Evolutionary conservation across 2,113 vertebrate genomes (phyloP), one percentile per base, ranked within the genome.

Genomic region (Brevimyrus niger): DNA sequence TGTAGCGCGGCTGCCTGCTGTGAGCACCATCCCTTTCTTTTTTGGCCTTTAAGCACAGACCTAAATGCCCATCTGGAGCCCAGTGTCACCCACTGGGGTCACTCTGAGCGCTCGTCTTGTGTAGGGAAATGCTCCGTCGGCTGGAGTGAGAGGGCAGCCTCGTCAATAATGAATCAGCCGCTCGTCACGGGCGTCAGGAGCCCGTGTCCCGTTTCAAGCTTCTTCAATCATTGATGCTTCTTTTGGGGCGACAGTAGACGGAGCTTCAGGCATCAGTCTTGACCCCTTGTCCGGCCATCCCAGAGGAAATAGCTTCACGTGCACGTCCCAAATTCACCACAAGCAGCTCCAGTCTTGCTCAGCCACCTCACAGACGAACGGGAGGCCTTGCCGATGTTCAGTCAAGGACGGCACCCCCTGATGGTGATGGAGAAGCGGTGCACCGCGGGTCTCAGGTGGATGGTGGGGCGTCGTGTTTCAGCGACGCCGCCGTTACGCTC

Each of bases 111-210:
- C 82, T 47, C 23, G 1, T 46, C 44, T 42, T 46, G 38, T 83
- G 35, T 83, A 23, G 17, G 19, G 82, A 47, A 44, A 47, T 15
- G 10, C 83, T 48, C 13, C 9, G 1, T 50, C 23, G 23, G 83
- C 23, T 11, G 13, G 7, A n/a, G 7, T 86, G 83, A 90, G 83
- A 94, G 92, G 21, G 91, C 91, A 90, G 90, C 90, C 51, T 84
- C 47, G 92, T 96, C 88, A 91, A 96, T 96, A 94, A 96, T 96
- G 91, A 93, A 96, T 95, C 93, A 93, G 92, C 88, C 80, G 90
- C 90, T 91, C 65, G 50, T 92, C 88, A 89, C 89, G 76, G 61
- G 51, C 69, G 92, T 58, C 23, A 93, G 91, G 84, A 47, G 1
- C 58, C 3, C 15, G 89, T 46, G 65, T 90, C 31, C 84, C 69